phyloP scores from a whole-genome alignment of 2,113 vertebrate species.

The Corythaixoides concolor region DNA sequence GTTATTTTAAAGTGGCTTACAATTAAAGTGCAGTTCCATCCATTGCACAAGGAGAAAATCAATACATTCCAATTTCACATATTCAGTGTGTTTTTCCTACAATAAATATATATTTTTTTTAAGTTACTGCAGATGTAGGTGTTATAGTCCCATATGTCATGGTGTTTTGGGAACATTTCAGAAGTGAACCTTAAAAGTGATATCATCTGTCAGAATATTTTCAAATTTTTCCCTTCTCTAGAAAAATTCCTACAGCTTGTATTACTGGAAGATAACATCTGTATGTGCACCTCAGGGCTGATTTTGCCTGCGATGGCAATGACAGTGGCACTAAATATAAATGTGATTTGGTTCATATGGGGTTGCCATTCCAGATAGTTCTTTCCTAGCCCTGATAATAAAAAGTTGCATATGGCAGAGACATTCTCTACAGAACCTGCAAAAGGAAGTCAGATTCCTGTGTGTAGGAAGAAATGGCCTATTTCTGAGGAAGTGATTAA shows the following conservation, averaged over 20 bases:
- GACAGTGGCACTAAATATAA: neutral
- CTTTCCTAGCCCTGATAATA: neutral
- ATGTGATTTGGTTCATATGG: neutral
- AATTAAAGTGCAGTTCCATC: neutral
- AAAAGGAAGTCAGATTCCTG: neutral
- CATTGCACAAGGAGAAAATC: slow-evolving; percentile 6
- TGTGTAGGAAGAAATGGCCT: neutral
- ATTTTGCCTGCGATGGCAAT: neutral
- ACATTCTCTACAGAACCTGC: neutral
- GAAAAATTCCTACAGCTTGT: neutral
- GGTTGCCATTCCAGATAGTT: neutral
- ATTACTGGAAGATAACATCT: neutral
- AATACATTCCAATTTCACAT: neutral
- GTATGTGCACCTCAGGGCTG: neutral
- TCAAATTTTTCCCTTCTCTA: neutral
- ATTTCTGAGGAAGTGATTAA: neutral
- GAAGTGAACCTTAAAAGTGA: neutral
- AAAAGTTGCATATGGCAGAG: neutral
- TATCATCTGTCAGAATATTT: neutral
- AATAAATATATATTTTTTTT: neutral
- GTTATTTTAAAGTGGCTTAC: neutral
- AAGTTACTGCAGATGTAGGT: neutral
- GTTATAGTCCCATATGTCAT: neutral
- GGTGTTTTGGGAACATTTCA: neutral
- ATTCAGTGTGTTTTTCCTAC: neutral